phyloP scores from a whole-genome alignment of 1,140 invertebrate genomes.

The Atta colombica region DNA sequence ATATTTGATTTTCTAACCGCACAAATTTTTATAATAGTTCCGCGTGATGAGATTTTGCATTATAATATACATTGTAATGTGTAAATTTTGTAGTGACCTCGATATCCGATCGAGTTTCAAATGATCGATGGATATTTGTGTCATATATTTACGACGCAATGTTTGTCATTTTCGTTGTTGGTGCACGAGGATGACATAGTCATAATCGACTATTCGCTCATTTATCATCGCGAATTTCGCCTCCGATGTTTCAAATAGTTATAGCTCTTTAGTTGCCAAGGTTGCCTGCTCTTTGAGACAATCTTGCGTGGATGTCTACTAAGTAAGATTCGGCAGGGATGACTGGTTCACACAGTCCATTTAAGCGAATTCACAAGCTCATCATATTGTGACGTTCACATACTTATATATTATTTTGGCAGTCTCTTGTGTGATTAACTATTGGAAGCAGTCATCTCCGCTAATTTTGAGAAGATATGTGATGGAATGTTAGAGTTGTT shows the following conservation, averaged over 20 bases:
- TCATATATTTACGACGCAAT: not conserved
- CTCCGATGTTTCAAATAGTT: conserved; percentile 38
- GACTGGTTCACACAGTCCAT: conserved; percentile 11
- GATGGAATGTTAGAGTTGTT: not conserved
- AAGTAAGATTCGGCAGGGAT: conserved; percentile 2
- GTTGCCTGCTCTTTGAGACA: conserved; percentile 7
- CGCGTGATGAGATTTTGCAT: not conserved
- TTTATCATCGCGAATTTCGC: conserved; percentile 30
- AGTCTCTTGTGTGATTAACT: not conserved
- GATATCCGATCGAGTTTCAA: not conserved
- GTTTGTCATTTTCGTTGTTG: conserved; percentile 26
- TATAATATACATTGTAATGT: conserved; percentile 3
- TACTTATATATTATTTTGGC: not conserved
- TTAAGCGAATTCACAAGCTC: not conserved
- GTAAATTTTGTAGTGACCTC: not conserved
- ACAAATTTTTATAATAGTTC: not conserved
- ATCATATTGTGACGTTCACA: not conserved
- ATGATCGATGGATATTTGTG: conserved; percentile 5
- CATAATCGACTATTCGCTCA: conserved; percentile 19
- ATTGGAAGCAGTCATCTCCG: not conserved
- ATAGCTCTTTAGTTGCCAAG: conserved; percentile 18
- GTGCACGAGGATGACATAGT: not conserved
- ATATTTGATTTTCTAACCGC: not conserved
- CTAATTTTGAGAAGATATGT: not conserved
- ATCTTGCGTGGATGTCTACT: conserved; percentile 8